Percentiles rank a stretch among this genome's conserved stretches.
phyloP scores from a whole-genome alignment of 2,888 invertebrate genomes.

The Cheilosia vulpina region DNA sequence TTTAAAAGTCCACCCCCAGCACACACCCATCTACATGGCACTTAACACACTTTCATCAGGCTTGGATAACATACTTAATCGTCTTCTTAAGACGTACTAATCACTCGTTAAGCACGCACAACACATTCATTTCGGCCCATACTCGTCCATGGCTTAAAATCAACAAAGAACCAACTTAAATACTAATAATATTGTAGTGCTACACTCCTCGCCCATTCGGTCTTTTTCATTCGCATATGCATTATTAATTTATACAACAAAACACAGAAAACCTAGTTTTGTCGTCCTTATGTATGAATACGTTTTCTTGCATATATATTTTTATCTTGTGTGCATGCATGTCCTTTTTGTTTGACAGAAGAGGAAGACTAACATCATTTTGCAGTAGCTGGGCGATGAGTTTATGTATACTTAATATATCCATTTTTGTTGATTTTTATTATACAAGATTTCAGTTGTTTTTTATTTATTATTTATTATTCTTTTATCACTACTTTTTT shows the following conservation, averaged over 20 bases:
- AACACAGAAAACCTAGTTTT: constrained; percentile 41
- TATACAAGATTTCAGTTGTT: constrained; percentile 33
- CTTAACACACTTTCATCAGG: constrained; percentile 62
- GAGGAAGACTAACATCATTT: constrained; percentile 25
- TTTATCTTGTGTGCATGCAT: constrained; percentile 5
- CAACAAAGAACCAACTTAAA: constrained; percentile 46
- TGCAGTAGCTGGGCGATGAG: constrained; percentile 12
- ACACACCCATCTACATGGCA: constrained; percentile 24
- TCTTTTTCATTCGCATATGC: constrained; percentile 9
- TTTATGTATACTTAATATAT: constrained; percentile 19
- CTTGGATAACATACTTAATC: constrained; percentile 60
- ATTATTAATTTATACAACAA: constrained; percentile 44
- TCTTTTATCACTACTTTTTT: constrained; percentile 24
- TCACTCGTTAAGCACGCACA: constrained; percentile 65
- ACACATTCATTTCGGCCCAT: constrained; percentile 9
- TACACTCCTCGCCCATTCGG: not conserved
- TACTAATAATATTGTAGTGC: constrained; percentile 26
- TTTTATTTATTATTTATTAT: constrained; percentile 9
- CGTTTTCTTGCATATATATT: constrained; percentile 2
- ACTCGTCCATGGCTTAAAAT: constrained; percentile 26
- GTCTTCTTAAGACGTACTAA: constrained; percentile 50
- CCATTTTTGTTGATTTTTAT: constrained; percentile 33
- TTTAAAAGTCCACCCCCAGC: constrained; percentile 12
- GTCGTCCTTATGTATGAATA: not conserved
- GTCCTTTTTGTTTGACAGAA: constrained; percentile 17